A percentile compares a stretch with the other conserved stretches of the same genome.
phyloP scores from a whole-genome alignment of 2,113 vertebrate species.

The Hyperoodon ampullatus region DNA sequence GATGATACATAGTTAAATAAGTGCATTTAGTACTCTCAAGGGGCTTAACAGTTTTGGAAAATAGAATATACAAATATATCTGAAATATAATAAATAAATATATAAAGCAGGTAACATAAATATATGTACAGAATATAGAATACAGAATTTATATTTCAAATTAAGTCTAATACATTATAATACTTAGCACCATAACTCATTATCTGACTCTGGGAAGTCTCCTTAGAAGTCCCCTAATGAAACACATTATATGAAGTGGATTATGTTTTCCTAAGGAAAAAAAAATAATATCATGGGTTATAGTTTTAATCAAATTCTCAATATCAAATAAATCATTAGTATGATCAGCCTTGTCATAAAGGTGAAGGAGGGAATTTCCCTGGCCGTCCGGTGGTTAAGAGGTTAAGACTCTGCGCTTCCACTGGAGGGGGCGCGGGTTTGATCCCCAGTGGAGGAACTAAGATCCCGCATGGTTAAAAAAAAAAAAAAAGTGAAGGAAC shows the following conservation, averaged over 20 bases:
- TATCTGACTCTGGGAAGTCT: not conserved
- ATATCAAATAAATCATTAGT: not conserved
- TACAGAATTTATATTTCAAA: not conserved
- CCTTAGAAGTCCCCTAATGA: not conserved
- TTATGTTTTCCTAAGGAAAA: not conserved
- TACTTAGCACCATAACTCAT: not conserved
- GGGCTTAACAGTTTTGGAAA: not conserved
- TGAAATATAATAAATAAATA: not conserved
- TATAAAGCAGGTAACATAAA: not conserved
- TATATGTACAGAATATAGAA: not conserved
- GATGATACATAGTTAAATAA: not conserved
- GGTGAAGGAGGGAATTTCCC: not conserved
- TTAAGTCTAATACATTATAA: not conserved
- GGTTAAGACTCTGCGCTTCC: not conserved
- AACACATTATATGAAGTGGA: not conserved
- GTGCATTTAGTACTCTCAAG: not conserved
- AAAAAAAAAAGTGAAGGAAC: not conserved
- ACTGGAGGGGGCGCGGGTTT: not conserved
- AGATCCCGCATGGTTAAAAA: not conserved
- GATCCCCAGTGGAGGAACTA: not conserved
- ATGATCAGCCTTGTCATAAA: not conserved
- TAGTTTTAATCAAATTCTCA: not conserved
- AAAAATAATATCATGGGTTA: not conserved
- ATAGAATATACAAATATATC: not conserved
- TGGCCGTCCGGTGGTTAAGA: not conserved